These are phyloP conservation scores for Acanthococcus lagerstroemiae DNA, from an alignment of 2,888 invertebrate genomes.

Conservation along the genomic window DNA sequence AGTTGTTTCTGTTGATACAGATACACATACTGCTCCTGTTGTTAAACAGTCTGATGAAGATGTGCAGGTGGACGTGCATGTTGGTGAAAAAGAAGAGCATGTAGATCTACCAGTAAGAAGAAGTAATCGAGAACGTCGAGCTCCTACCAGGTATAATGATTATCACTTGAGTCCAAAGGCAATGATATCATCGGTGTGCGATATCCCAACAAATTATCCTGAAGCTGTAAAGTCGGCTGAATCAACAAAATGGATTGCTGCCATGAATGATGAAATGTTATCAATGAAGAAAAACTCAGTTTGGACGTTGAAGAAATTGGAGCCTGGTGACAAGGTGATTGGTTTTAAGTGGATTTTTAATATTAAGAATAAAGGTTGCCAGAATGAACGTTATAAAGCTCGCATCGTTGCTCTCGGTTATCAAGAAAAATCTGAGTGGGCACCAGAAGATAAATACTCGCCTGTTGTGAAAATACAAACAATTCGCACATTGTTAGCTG, in stretches of 20 bases:
- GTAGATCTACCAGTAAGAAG: no score
- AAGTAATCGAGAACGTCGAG: no score
- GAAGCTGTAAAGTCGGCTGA: neutral
- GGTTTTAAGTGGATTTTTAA: neutral
- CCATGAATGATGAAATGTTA: neutral
- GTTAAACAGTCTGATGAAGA: no score
- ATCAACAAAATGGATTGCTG: neutral
- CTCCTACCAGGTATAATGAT: no score
- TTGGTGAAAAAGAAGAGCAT: neutral
- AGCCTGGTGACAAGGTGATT: neutral
- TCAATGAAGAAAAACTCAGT: neutral
- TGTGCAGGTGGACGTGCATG: neutral
- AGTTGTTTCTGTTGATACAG: no score
- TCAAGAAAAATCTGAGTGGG: neutral
- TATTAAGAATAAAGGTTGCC: no score
- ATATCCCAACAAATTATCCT: neutral
- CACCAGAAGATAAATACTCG: neutral
- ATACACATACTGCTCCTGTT: no score
- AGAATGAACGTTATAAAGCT: neutral
- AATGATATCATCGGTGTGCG: no score
- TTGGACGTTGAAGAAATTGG: neutral
- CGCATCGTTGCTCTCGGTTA: neutral
- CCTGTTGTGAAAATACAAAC: neutral
- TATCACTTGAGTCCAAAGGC: no score
- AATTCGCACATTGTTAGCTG: neutral